Conservation (phyloP, 2,797 vertebrate genomes). For the Echiichthys vipera region DNA sequence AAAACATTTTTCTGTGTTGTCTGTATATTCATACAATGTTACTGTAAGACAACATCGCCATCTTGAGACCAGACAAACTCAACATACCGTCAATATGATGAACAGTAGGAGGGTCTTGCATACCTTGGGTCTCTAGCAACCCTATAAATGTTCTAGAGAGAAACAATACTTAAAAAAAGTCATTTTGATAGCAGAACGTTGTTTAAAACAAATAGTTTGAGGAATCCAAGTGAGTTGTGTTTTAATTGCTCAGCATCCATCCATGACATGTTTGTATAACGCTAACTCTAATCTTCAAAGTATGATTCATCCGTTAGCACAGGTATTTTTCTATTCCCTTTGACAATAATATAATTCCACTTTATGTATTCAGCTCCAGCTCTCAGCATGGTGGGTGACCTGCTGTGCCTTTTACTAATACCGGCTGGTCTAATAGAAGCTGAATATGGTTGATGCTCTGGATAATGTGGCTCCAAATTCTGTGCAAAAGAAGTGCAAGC, state of each 20-base stretch:
- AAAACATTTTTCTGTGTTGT: too few relatives aligned
- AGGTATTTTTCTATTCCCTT: slow-evolving; percentile 6
- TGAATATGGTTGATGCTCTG: slow-evolving; percentile 51
- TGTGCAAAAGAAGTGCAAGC: slow-evolving; percentile 40
- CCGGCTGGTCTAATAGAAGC: slow-evolving; percentile 49
- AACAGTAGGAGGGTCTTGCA: too few relatives aligned
- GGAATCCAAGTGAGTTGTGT: too few relatives aligned
- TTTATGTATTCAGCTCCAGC: slow-evolving; percentile 16
- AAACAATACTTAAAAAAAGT: too few relatives aligned
- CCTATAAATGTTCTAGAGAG: too few relatives aligned
- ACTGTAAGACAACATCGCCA: too few relatives aligned
- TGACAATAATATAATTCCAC: slow-evolving; percentile 16
- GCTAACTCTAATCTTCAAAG: slow-evolving; percentile 10
- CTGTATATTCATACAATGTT: too few relatives aligned
- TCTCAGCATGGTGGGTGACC: slow-evolving; percentile 23
- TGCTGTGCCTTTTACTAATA: slow-evolving; percentile 29
- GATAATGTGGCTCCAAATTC: slow-evolving; percentile 66
- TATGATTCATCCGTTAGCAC: slow-evolving; percentile 4
- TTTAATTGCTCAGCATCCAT: slow-evolving; percentile 1
- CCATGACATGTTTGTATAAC: slow-evolving; percentile 2
- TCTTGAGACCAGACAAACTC: too few relatives aligned
- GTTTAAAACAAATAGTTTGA: too few relatives aligned
- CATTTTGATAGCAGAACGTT: too few relatives aligned
- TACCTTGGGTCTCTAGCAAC: too few relatives aligned
- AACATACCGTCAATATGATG: too few relatives aligned